Base-by-base conservation (phyloP, 2,888 invertebrate species). In the Julus scandinavius region DNA sequence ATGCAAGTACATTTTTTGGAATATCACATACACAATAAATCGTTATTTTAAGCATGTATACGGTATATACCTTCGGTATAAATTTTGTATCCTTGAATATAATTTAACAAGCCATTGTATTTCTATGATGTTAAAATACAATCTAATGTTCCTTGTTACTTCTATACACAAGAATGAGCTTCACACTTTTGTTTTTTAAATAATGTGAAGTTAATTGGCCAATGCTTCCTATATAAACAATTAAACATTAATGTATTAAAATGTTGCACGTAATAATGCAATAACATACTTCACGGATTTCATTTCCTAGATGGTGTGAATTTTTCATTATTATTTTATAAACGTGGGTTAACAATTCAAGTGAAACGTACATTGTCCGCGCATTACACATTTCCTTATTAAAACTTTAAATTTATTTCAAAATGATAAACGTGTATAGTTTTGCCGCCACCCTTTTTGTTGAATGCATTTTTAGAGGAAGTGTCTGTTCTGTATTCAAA, bases 361-460 rank as follows among this genome's bases (percentile, higher is more conserved):
- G 63, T 63, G 63, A 63, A 63, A 63, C n/a, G 63, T 63, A 15
- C 63, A 63, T 63, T 63, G 63, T 63, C n/a, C 63, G 63, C 63
- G 11, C 9, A 54, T 54, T n/a, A 3, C n/a, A 63, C 7, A 63
- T 63, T 63, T 63, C 63, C 63, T 63, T 63, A 63, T 63, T 63
- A 63, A 63, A 63, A 63, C 20, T 63, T 15, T 63, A 63, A 63
- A 63, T 63, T 63, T 63, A 63, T 20, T 63, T 63, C 0, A 63
- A 63, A 63, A 63, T 63, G 63, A 6, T n/a, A 63, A n/a, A n/a
- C 6, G 4, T 17, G 15, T 63, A 63, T n/a, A 20, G 41, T 5
- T 45, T 45, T 63, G 63, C 63, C 20, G 63, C 63, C 63, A 63
- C 63, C 63, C 63, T 63, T 63, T 63, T 63, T 7, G 2, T 2